Percentiles rank a stretch among this genome's conserved stretches.
Evolutionary conservation across 2,113 vertebrate species (phyloP).

Genomic region (Psammodynastes pulverulentus): DNA sequence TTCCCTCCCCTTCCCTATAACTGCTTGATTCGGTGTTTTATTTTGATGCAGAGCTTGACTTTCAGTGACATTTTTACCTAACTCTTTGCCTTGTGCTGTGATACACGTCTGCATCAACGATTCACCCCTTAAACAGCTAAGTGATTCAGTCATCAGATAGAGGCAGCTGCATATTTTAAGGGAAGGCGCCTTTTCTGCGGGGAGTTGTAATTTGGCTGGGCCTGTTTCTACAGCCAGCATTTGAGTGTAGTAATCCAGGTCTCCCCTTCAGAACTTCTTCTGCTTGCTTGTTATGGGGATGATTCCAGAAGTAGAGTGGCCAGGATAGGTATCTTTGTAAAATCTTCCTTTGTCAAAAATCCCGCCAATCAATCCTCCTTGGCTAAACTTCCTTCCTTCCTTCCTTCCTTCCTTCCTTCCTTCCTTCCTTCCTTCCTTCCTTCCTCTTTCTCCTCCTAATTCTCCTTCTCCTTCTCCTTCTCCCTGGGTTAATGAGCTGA

Average conservation of each 20-base stretch:
- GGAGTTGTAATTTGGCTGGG: background rate
- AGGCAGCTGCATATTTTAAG: background rate
- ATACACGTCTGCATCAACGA: background rate
- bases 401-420: background rate
- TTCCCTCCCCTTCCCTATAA: background rate
- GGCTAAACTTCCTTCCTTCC: background rate
- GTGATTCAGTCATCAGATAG: background rate
- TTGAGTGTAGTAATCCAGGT: background rate
- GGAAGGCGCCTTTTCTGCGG: background rate
- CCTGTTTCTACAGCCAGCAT: background rate
- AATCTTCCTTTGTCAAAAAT: background rate
- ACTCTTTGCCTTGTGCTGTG: background rate
- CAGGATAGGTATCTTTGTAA: background rate
- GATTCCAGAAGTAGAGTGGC: background rate
- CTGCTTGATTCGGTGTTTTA: background rate
- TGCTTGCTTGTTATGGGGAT: background rate
- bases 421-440: background rate
- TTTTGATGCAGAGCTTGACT: background rate
- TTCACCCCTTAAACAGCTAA: background rate
- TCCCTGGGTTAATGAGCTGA: background rate
- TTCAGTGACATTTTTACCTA: background rate
- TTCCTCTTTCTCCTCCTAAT: background rate
- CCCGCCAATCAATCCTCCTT: background rate
- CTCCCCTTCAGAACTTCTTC: background rate
- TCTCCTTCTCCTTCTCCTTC: background rate